Percentiles rank a stretch among this genome's conserved stretches.
Conservation (phyloP, 2,113 vertebrate genomes). For the Plotosus lineatus region DNA sequence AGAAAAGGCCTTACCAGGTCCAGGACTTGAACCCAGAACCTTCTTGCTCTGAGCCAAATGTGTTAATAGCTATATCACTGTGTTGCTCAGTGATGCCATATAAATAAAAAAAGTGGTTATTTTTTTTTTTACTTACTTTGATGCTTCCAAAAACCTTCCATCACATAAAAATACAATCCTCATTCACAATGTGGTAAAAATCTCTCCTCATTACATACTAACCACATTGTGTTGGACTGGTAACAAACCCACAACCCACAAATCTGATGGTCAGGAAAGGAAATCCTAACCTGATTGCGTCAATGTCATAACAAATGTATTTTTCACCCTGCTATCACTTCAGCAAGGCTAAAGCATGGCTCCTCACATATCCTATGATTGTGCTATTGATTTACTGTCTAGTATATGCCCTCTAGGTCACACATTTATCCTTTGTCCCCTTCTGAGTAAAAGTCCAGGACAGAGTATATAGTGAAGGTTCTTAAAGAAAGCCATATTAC, state of each 20-base stretch:
- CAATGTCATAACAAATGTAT: background rate
- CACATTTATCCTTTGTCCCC: background rate
- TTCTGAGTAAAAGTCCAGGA: background rate
- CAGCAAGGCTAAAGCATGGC: background rate
- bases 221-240: background rate
- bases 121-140: background rate
- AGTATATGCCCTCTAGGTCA: background rate
- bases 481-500: background rate
- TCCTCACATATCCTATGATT: background rate
- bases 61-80: too few relatives aligned
- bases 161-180: background rate
- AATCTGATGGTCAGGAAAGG: background rate
- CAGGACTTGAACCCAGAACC: too few relatives aligned
- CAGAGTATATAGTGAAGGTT: background rate
- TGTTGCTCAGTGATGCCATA: background rate
- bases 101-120: background rate
- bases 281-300: background rate
- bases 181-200: background rate
- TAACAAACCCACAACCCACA: background rate
- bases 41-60: too few relatives aligned
- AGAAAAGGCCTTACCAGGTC: too few relatives aligned
- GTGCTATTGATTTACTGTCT: conserved; percentile 2
- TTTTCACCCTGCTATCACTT: background rate
- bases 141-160: background rate
- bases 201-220: background rate